A percentile compares a stretch with the other conserved stretches of the same genome.
These are phyloP conservation scores for Condylostylus longicornis DNA, from an alignment of 1,140 invertebrate genomes.

Conservation along the genomic window DNA sequence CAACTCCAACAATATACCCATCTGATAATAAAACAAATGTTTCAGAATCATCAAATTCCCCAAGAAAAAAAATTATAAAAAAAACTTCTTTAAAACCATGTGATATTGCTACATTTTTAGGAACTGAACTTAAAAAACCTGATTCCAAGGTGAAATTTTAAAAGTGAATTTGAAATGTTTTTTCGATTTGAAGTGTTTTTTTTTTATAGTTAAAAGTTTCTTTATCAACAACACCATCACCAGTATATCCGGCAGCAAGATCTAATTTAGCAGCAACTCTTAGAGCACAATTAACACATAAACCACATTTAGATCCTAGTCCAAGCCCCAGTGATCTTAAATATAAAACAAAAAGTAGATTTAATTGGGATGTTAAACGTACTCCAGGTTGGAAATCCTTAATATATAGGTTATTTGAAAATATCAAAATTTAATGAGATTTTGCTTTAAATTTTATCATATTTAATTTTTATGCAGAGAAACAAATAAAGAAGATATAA, in stretches of 20 bases:
- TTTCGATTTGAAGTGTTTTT: conserved; percentile 4
- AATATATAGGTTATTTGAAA: conserved; percentile 20
- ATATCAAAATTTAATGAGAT: not conserved
- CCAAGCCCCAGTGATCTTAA: conserved; percentile 6
- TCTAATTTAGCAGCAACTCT: conserved; percentile 29
- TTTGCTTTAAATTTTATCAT: not conserved
- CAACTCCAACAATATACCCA: too few species aligned
- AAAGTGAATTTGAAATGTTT: conserved; percentile 6
- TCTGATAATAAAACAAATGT: not conserved
- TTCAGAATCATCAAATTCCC: not conserved
- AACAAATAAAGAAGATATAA: conserved; percentile 23
- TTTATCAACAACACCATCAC: conserved; percentile 15
- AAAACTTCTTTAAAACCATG: conserved; percentile 5
- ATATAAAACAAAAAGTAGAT: conserved; percentile 1
- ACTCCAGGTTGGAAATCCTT: conserved; percentile 30
- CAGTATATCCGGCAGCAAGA: conserved; percentile 25
- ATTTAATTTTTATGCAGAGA: conserved; percentile 15
- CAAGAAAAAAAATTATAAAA: not conserved
- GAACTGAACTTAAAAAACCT: conserved; percentile 5
- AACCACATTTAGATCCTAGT: conserved; percentile 20
- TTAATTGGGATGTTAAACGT: conserved; percentile 29
- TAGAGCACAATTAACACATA: conserved; percentile 21
- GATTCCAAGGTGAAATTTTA: conserved; percentile 2
- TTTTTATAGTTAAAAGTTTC: conserved; percentile 3
- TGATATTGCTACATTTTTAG: conserved; percentile 6